These are phyloP conservation scores for Procambarus clarkii DNA, from an alignment of 1,140 invertebrate genomes.

Conservation along the genomic window DNA sequence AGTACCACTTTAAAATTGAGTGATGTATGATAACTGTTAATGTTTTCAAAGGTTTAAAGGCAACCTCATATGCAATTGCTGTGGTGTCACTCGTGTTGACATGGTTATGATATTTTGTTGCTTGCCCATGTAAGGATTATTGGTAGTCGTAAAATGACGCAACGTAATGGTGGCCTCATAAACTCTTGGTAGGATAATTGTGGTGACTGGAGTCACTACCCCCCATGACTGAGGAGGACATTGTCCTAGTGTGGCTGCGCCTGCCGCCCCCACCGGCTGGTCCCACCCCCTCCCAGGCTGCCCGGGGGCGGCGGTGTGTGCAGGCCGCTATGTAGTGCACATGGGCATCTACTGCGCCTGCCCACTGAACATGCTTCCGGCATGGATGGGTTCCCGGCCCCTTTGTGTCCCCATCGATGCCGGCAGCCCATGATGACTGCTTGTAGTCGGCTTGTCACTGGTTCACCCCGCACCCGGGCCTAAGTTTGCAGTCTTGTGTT, in stretches of 20 bases:
- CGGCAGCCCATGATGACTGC: conserved; percentile 46
- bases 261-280: conserved; percentile 31
- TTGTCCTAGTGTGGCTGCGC: conserved; percentile 51
- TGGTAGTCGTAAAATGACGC: conserved; percentile 56
- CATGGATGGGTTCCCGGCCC: conserved; percentile 46
- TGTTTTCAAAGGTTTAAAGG: conserved; percentile 70
- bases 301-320: conserved; percentile 43
- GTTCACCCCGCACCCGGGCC: conserved; percentile 54
- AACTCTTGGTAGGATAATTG: conserved; percentile 53
- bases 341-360: conserved; percentile 52
- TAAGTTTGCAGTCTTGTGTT: conserved; percentile 67
- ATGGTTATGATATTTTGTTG: conserved; percentile 68
- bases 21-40: conserved; percentile 67
- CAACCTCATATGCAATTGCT: conserved; percentile 69
- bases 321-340: conserved; percentile 53
- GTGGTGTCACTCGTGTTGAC: conserved; percentile 67
- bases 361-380: conserved; percentile 55
- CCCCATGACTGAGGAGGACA: conserved; percentile 30
- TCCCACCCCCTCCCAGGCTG: conserved; percentile 43
- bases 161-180: conserved; percentile 60
- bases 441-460: conserved; percentile 65
- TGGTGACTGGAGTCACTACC: conserved; percentile 22
- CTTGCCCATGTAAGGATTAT: conserved; percentile 66
- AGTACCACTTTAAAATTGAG: conserved; percentile 69
- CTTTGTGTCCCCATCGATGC: conserved; percentile 21